Conservation (phyloP, 2,888 invertebrate species). For the Stictocephala bisonia region DNA sequence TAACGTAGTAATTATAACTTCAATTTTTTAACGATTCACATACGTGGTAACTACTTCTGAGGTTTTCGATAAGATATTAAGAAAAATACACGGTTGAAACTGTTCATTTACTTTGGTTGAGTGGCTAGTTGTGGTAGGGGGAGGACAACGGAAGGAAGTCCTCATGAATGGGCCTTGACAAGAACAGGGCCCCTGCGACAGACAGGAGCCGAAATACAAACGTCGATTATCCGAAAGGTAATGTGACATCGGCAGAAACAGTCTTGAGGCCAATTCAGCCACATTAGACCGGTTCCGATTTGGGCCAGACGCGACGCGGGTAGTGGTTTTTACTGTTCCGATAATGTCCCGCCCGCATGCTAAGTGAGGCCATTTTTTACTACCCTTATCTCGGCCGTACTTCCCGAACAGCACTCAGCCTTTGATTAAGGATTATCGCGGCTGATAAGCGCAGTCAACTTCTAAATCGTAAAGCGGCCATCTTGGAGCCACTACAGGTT, state of each 20-base stretch:
- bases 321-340: conserved; percentile 36
- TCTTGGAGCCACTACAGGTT: conserved; percentile 36
- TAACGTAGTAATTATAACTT: no score
- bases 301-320: conserved; percentile 2
- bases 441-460: conserved; percentile 20
- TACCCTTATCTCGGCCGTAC: conserved; percentile 13
- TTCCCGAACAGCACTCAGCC: conserved; percentile 39
- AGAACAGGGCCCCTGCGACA: no score
- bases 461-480: conserved; percentile 39
- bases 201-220: background rate
- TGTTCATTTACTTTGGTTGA: no score
- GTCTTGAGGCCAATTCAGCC: conserved; percentile 19
- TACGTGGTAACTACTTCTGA: no score
- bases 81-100: no score
- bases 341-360: conserved; percentile 28
- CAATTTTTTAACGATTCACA: no score
- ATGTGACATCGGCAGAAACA: conserved; percentile 23
- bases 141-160: no score
- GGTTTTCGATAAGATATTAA: no score
- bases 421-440: conserved; percentile 30
- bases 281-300: conserved; percentile 30
- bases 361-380: conserved; percentile 38
- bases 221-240: conserved; percentile 22
- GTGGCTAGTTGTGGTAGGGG: no score
- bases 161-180: conserved; percentile 21